Evolutionary conservation across 2,888 invertebrate species (phyloP).

Genomic region (Chouioia cunea): DNA sequence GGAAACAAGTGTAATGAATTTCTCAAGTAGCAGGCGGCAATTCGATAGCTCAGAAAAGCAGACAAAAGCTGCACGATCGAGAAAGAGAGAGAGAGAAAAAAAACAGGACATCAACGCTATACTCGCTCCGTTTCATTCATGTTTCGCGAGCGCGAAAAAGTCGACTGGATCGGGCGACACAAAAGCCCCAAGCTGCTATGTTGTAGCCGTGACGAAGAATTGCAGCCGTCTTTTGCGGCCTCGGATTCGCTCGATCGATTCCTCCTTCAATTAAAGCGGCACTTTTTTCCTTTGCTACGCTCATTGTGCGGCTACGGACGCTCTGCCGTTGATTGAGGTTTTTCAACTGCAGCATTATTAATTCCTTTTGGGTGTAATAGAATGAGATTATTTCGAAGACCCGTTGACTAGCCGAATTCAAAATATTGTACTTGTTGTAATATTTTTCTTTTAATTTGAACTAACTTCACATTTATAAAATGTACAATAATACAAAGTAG

Average conservation of each 20-base stretch:
- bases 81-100: background rate
- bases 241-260: constrained; percentile 18
- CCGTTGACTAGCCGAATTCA: too few relatives aligned
- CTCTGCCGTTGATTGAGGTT: background rate
- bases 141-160: too few relatives aligned
- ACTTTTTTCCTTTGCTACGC: background rate
- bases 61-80: constrained; percentile 20
- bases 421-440: too few relatives aligned
- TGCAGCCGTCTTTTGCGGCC: constrained; percentile 5
- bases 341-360: constrained; percentile 6
- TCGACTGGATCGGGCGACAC: constrained; percentile 2
- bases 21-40: constrained; percentile 7
- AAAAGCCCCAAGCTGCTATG: constrained; percentile 41
- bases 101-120: background rate
- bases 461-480: too few relatives aligned
- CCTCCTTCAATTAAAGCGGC: constrained; percentile 26
- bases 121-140: too few relatives aligned
- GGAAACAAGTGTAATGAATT: constrained; percentile 31
- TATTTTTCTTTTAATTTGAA: too few relatives aligned
- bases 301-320: background rate
- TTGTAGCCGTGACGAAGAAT: constrained; percentile 53
- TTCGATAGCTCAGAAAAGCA: constrained; percentile 33
- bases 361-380: background rate
- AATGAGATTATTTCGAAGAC: too few relatives aligned
- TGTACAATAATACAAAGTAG: too few relatives aligned